phyloP scores from a whole-genome alignment of 2,888 invertebrate genomes.

The Drosophila borborema region DNA sequence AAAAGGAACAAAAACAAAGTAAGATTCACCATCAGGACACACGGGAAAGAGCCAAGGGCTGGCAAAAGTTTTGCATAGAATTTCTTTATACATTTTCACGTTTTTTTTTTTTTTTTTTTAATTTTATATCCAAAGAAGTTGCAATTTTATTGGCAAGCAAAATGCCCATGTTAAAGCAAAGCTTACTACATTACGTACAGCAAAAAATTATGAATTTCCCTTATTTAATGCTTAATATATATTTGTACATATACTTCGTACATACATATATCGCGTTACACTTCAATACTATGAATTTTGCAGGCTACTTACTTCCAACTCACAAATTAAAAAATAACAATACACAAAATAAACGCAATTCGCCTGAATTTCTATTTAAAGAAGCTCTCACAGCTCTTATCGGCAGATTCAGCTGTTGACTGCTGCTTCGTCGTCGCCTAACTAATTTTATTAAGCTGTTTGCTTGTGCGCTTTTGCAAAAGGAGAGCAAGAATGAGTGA shows the following conservation, averaged over 20 bases:
- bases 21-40: conserved; percentile 11
- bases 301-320: neutral
- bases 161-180: conserved; percentile 48
- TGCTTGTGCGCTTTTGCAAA: neutral
- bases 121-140: conserved; percentile 30
- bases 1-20: conserved; percentile 39
- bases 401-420: neutral
- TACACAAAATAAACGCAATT: neutral
- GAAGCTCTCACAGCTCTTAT: too few relatives aligned
- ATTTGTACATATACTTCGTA: neutral
- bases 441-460: neutral
- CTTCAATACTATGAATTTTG: neutral
- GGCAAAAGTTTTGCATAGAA: conserved; percentile 55
- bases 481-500: neutral
- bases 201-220: conserved; percentile 42
- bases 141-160: conserved; percentile 70
- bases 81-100: conserved; percentile 22
- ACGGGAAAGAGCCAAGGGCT: neutral
- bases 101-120: conserved; percentile 7
- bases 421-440: neutral
- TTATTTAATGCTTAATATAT: neutral
- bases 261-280: too few relatives aligned
- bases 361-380: neutral
- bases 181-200: conserved; percentile 38
- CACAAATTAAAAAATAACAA: neutral